These are phyloP conservation scores for Cataglyphis cursor DNA, from an alignment of 2,888 invertebrate species.

Conservation along the genomic window DNA sequence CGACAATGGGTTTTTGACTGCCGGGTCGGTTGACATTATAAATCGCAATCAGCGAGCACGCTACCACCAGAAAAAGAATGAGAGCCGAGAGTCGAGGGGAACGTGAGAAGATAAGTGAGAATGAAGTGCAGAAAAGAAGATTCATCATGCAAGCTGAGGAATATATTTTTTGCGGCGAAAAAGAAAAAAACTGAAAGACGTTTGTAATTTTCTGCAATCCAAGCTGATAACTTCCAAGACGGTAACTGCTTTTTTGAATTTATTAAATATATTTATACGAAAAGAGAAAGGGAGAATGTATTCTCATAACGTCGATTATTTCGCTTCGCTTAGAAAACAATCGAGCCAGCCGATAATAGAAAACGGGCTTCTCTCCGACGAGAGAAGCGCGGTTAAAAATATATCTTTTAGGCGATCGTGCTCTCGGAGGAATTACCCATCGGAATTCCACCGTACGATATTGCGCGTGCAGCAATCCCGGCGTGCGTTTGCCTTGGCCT, in stretches of 20 bases:
- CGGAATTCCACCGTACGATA: slow-evolving; percentile 59
- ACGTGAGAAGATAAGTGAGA: slow-evolving; percentile 63
- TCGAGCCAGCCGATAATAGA: slow-evolving; percentile 58
- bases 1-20: slow-evolving; percentile 69
- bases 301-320: neutral
- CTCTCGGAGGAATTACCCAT: slow-evolving; percentile 13
- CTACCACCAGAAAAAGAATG: slow-evolving; percentile 58
- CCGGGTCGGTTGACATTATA: slow-evolving; percentile 76
- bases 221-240: neutral
- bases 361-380: neutral
- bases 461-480: slow-evolving; percentile 61
- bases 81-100: slow-evolving; percentile 42
- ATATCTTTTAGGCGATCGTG: slow-evolving; percentile 43
- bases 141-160: slow-evolving; percentile 66
- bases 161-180: slow-evolving; percentile 5
- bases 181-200: slow-evolving; percentile 11
- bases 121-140: slow-evolving; percentile 51
- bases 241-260: neutral
- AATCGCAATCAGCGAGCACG: slow-evolving; percentile 80
- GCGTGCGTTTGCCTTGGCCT: slow-evolving; percentile 34
- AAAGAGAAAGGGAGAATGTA: neutral
- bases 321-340: slow-evolving; percentile 27
- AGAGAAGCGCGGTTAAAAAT: slow-evolving; percentile 53
- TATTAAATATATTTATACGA: neutral
- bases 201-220: slow-evolving; percentile 1